These are phyloP conservation scores for Brienomyrus longianalis DNA, from an alignment of 2,113 vertebrate species.

Conservation along the genomic window DNA sequence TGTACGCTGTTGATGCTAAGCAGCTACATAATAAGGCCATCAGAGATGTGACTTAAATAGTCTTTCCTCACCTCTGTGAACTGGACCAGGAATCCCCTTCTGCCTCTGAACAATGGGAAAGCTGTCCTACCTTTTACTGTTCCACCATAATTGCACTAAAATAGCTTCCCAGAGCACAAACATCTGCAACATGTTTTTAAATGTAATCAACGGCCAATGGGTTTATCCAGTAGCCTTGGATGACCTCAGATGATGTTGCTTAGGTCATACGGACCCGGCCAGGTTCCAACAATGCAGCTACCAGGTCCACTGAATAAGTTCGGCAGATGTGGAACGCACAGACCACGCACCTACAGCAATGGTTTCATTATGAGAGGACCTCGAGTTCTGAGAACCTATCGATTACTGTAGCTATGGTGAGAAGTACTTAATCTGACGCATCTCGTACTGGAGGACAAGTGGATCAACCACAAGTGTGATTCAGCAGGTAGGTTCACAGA, in stretches of 20 bases:
- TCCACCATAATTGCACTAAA: background rate
- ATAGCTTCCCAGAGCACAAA: constrained; percentile 11
- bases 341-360: background rate
- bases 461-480: background rate
- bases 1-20: background rate
- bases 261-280: background rate
- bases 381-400: background rate
- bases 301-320: background rate
- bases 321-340: background rate
- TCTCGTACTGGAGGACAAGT: background rate
- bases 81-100: background rate
- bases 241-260: background rate
- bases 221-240: background rate
- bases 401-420: background rate
- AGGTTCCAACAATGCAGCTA: background rate
- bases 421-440: background rate
- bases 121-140: background rate
- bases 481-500: background rate
- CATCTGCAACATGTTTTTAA: constrained; percentile 6
- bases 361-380: background rate
- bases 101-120: background rate
- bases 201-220: background rate
- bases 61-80: background rate
- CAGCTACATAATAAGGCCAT: background rate
- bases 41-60: background rate